phyloP scores from a whole-genome alignment of 2,888 invertebrate genomes.

The Ferdinandea cuprea region DNA sequence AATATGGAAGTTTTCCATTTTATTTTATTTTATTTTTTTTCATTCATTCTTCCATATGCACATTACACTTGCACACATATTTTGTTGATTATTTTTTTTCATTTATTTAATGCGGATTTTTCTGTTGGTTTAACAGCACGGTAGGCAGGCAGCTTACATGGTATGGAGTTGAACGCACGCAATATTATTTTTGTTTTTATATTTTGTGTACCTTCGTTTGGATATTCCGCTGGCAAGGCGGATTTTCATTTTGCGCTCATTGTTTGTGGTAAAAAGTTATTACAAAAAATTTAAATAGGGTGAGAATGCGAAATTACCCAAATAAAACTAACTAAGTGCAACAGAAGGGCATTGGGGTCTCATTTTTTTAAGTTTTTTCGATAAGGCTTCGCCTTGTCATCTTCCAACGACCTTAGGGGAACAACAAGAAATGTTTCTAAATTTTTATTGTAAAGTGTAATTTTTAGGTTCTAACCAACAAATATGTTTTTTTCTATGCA shows the following conservation, averaged over 20 bases:
- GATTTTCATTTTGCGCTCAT: conserved; percentile 23
- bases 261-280: neutral
- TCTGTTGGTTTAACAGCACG: conserved; percentile 5
- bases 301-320: no score
- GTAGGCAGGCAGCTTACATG: neutral
- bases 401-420: no score
- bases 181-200: conserved; percentile 16
- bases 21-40: neutral
- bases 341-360: no score
- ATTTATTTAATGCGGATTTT: conserved; percentile 13
- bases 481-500: no score
- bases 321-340: no score
- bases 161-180: conserved; percentile 53
- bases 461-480: no score
- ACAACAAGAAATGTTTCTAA: no score
- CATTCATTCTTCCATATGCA: no score
- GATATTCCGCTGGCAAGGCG: conserved; percentile 23
- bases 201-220: neutral
- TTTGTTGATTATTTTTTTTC: neutral
- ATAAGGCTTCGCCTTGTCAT: no score
- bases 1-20: conserved; percentile 48
- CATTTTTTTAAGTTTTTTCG: no score
- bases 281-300: no score
- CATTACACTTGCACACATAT: conserved; percentile 2
- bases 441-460: no score